Base-by-base conservation (phyloP, 2,113 vertebrate species). In the Callorhinus ursinus region DNA sequence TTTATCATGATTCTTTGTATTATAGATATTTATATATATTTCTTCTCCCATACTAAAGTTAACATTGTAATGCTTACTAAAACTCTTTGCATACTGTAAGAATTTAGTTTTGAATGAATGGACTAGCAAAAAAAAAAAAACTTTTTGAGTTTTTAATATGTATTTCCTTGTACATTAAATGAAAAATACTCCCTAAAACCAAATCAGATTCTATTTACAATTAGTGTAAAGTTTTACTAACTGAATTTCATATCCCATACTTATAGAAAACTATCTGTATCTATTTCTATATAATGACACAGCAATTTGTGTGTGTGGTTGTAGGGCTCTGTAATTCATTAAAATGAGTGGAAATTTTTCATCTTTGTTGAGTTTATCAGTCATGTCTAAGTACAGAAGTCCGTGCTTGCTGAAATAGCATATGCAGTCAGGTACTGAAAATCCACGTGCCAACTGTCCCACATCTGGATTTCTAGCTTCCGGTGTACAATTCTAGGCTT, bases 41-140 rank as follows among this genome's bases (percentile, higher is more conserved):
- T 92, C 80, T 74, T 96, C 76, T 71, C 18, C 36, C 33, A 81
- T 42, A 59, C n/a, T 71, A 84, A 94, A 90, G 71, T 36, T 83
- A 65, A 71, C n/a, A 88, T 72, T 88, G 83, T 87, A 88, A 74
- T 92, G 31, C 14, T 53, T 77, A 67, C 5, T 80, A 63, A 95
- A 93, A 83, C 9, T 89, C 26, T n/a, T 87, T 84, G 61, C 7
- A 89, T 14, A 89, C 28, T 77, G 13, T 21, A 82, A 31, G 9
- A 93, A 88, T 71, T 87, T 36, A 46, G 1, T 72, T 92, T 76
- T 33, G 39, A 93, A 89, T 84, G 2, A 87, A 94, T 22, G 19
- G 18, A 4, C 4, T 95, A 39, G 24, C 86, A 24, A 83, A 86
- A 92, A 84, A 86, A 92, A 84, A 39, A 71, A 55, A 11, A 31